A percentile compares a stretch with the other conserved stretches of the same genome.
phyloP scores from a whole-genome alignment of 2,113 vertebrate genomes.

The Microtus richardsoni region DNA sequence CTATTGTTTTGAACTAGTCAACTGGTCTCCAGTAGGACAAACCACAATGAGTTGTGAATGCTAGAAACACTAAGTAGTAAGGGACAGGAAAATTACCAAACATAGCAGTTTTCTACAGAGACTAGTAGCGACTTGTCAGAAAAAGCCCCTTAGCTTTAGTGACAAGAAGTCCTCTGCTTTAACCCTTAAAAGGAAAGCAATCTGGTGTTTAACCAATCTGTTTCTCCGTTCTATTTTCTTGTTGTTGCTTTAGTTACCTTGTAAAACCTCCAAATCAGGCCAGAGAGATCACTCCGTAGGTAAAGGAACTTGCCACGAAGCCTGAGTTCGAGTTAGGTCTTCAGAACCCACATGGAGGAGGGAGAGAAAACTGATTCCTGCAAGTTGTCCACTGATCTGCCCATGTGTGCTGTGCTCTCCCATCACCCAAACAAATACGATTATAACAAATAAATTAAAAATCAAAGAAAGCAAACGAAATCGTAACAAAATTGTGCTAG shows the following conservation, averaged over 20 bases:
- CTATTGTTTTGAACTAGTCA: background rate
- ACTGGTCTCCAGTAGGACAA: background rate
- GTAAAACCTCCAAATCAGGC: background rate
- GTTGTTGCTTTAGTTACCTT: background rate
- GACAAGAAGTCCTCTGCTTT: background rate
- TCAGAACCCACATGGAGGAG: background rate
- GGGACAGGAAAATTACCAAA: background rate
- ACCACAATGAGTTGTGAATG: background rate
- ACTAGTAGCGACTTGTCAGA: background rate
- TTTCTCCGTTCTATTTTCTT: background rate
- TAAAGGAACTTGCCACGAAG: background rate
- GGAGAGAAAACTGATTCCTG: background rate
- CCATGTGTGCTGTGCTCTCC: background rate
- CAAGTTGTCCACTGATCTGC: background rate
- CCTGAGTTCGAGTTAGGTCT: background rate
- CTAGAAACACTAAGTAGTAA: background rate
- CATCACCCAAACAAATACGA: background rate
- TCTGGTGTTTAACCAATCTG: background rate
- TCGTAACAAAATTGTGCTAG: background rate
- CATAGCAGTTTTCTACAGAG: background rate
- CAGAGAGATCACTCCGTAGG: background rate
- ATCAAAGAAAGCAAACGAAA: background rate
- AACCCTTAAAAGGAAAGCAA: background rate
- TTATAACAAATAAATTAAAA: background rate
- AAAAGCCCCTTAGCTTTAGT: background rate